These are phyloP conservation scores for Sussaba pulchella DNA, from an alignment of 2,888 invertebrate genomes.

Conservation along the genomic window DNA sequence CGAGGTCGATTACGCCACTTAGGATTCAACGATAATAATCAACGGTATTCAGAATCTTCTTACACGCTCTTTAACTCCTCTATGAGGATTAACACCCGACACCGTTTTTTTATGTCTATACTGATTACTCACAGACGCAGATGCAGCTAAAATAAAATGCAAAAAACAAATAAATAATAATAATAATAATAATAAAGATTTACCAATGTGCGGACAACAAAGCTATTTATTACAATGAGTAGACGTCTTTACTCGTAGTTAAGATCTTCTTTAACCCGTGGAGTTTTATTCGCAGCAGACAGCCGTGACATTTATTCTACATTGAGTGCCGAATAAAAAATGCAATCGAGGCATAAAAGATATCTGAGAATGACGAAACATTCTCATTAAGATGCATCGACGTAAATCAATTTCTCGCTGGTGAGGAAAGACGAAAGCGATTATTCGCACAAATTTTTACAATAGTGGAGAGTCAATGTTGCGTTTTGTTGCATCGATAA, in stretches of 20 bases:
- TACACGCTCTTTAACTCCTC: conserved; percentile 13
- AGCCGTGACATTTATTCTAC: too few species aligned
- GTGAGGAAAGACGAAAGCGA: too few species aligned
- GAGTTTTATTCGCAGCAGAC: too few species aligned
- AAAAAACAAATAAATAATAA: conserved; percentile 18
- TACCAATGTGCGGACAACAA: too few species aligned
- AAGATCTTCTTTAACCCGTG: too few species aligned
- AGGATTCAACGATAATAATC: conserved; percentile 57
- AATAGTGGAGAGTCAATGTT: background rate
- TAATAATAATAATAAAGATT: too few species aligned
- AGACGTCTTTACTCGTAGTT: too few species aligned
- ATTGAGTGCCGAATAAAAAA: too few species aligned
- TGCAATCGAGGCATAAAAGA: background rate
- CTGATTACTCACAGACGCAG: background rate
- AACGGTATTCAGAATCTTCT: conserved; percentile 41
- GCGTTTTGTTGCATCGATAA: too few species aligned
- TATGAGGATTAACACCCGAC: background rate
- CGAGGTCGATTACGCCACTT: conserved; percentile 59
- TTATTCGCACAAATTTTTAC: too few species aligned
- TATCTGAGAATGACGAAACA: conserved; percentile 11
- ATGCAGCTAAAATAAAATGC: background rate
- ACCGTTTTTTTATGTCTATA: background rate
- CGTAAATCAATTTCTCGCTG: conserved; percentile 3
- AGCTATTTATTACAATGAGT: too few species aligned
- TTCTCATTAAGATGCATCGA: conserved; percentile 2